A percentile compares a stretch with the other conserved stretches of the same genome.
Evolutionary conservation across 2,888 invertebrate species (phyloP).

Genomic region (Drosophila cyrtoloma): DNA sequence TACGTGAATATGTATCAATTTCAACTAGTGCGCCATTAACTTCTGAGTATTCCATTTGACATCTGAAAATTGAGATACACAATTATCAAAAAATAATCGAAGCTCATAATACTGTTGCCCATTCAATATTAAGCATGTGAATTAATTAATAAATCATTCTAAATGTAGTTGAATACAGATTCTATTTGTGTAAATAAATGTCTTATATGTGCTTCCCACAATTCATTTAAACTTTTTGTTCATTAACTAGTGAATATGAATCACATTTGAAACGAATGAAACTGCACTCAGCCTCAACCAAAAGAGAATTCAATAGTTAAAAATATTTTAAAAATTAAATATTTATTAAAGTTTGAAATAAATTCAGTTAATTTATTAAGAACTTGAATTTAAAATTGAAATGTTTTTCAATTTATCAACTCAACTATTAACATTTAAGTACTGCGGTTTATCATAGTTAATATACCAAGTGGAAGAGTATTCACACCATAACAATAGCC

Average conservation of each 20-base stretch:
- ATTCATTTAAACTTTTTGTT: too few relatives aligned
- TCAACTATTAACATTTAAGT: background rate
- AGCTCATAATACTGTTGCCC: conserved; percentile 1
- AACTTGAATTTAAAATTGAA: background rate
- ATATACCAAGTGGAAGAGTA: conserved; percentile 5
- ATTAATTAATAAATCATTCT: background rate
- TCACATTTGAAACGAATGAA: background rate
- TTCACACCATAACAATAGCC: conserved; percentile 27
- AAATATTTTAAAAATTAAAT: background rate
- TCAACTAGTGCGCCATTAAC: conserved; percentile 26
- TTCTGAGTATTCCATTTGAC: conserved; percentile 14
- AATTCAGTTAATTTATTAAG: background rate
- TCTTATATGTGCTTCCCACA: too few relatives aligned
- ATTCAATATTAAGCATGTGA: background rate
- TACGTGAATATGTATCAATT: background rate
- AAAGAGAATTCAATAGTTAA: background rate
- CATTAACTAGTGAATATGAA: too few relatives aligned
- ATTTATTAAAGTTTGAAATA: background rate
- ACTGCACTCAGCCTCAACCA: background rate
- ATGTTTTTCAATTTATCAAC: too few relatives aligned
- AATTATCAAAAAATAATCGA: background rate
- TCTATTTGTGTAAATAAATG: background rate
- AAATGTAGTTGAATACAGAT: background rate
- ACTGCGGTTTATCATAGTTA: background rate
- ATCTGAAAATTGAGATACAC: background rate